phyloP scores from a whole-genome alignment of 2,888 invertebrate species.

The Alviniconcha strummeri region DNA sequence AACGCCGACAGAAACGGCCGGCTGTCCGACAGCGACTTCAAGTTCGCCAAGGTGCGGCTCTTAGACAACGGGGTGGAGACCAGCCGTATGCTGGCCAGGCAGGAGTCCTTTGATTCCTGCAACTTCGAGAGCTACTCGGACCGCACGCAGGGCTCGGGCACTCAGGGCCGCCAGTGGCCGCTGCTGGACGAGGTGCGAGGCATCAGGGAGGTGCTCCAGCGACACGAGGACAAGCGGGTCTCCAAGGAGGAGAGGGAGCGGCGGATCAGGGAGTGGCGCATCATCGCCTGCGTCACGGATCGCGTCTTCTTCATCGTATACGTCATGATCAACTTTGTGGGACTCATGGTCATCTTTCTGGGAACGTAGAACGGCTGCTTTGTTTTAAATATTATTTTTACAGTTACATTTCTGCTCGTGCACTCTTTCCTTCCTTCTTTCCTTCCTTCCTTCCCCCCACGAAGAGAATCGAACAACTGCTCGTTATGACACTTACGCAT shows the following conservation, averaged over 20 bases:
- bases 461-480: too few relatives aligned
- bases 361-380: conserved; percentile 29
- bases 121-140: conserved; percentile 17
- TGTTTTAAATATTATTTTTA: background rate
- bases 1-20: conserved; percentile 39
- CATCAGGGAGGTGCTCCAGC: conserved; percentile 64
- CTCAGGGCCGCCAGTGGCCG: background rate
- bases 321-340: conserved; percentile 59
- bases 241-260: conserved; percentile 58
- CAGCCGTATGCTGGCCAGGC: conserved; percentile 31
- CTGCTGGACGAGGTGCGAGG: conserved; percentile 55
- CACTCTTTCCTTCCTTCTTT: too few relatives aligned
- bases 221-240: conserved; percentile 59
- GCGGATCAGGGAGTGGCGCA: conserved; percentile 64
- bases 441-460: too few relatives aligned
- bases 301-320: conserved; percentile 66
- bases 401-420: too few relatives aligned
- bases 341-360: conserved; percentile 61
- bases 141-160: background rate
- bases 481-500: too few relatives aligned
- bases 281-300: conserved; percentile 67
- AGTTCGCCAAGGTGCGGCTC: conserved; percentile 52
- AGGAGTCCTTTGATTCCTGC: conserved; percentile 38
- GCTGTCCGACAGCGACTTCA: conserved; percentile 46
- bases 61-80: conserved; percentile 54